Percentiles rank a stretch among this genome's conserved stretches.
phyloP scores from a whole-genome alignment of 2,888 invertebrate species.

The Yponomeuta cagnagella region DNA sequence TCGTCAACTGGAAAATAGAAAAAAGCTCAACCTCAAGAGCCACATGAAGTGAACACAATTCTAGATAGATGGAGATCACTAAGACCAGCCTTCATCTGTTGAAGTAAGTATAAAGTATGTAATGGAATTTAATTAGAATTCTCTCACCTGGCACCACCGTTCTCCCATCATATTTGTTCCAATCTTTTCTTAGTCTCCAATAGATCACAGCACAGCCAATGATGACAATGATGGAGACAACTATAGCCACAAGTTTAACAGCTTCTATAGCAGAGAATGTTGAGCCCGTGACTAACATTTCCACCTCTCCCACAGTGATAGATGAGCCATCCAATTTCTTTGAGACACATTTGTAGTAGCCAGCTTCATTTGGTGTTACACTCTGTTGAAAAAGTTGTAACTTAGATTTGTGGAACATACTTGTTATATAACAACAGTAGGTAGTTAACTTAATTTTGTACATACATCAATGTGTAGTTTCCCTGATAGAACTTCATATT shows the following conservation, averaged over 20 bases:
- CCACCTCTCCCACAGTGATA: conserved; percentile 72
- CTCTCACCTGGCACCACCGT: conserved; percentile 48
- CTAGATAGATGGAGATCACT: too few relatives aligned
- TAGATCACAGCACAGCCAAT: conserved; percentile 61
- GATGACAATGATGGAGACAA: conserved; percentile 62
- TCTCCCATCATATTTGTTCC: conserved; percentile 60
- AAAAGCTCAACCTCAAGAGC: neutral
- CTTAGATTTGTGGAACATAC: neutral
- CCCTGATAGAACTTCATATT: conserved; percentile 81
- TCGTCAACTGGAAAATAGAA: conserved; percentile 61
- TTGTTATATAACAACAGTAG: conserved; percentile 3
- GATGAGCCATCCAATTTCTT: conserved; percentile 70
- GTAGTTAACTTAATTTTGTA: conserved; percentile 21
- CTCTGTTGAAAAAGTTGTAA: conserved; percentile 53
- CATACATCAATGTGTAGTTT: conserved; percentile 79
- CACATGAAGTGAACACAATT: too few relatives aligned
- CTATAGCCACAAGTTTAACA: conserved; percentile 62
- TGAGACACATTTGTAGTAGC: conserved; percentile 79
- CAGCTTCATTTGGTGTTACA: conserved; percentile 77
- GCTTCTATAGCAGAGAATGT: conserved; percentile 57
- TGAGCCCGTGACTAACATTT: conserved; percentile 75
- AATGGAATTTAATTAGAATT: neutral
- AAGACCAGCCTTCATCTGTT: too few relatives aligned
- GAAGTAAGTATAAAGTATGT: too few relatives aligned
- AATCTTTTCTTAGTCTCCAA: conserved; percentile 56